These are phyloP conservation scores for Drosophila elegans DNA, from an alignment of 1,140 invertebrate species.

Conservation along the genomic window DNA sequence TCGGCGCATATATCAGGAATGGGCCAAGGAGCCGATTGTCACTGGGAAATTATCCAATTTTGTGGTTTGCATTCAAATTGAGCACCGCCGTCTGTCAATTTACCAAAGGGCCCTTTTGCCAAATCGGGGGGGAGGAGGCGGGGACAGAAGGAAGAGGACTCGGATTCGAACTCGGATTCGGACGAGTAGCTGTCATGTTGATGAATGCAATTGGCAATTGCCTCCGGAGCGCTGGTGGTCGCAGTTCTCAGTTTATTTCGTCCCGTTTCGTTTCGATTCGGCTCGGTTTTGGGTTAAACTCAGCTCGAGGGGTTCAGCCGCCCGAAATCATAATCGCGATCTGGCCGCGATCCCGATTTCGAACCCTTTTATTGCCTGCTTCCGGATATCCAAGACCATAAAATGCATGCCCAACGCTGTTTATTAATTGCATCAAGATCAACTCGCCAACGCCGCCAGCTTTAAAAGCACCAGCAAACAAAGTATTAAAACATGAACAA, in stretches of 20 bases:
- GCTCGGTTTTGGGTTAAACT: conserved; percentile 23
- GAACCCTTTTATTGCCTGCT: conserved; percentile 69
- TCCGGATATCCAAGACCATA: conserved; percentile 72
- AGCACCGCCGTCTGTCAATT: conserved; percentile 75
- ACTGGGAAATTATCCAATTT: conserved; percentile 85
- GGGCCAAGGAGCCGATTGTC: conserved; percentile 66
- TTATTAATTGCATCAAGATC: conserved; percentile 82
- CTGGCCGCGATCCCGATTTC: conserved; percentile 44
- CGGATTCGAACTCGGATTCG: background rate
- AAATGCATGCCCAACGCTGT: conserved; percentile 53
- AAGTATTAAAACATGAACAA: background rate
- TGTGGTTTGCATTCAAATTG: conserved; percentile 83
- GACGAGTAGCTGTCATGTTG: conserved; percentile 79
- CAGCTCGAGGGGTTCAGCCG: background rate
- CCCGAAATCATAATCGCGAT: conserved; percentile 69
- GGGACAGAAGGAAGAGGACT: conserved; percentile 4
- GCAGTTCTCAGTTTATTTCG: conserved; percentile 18
- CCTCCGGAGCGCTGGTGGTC: conserved; percentile 57
- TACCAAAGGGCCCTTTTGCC: conserved; percentile 52
- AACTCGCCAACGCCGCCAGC: conserved; percentile 52
- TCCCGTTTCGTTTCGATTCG: background rate
- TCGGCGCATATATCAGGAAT: conserved; percentile 74
- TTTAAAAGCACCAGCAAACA: conserved; percentile 12
- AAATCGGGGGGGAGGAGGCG: background rate
- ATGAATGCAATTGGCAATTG: conserved; percentile 71